These are phyloP conservation scores for Hartigia nigra DNA, from an alignment of 2,888 invertebrate species.

Conservation along the genomic window DNA sequence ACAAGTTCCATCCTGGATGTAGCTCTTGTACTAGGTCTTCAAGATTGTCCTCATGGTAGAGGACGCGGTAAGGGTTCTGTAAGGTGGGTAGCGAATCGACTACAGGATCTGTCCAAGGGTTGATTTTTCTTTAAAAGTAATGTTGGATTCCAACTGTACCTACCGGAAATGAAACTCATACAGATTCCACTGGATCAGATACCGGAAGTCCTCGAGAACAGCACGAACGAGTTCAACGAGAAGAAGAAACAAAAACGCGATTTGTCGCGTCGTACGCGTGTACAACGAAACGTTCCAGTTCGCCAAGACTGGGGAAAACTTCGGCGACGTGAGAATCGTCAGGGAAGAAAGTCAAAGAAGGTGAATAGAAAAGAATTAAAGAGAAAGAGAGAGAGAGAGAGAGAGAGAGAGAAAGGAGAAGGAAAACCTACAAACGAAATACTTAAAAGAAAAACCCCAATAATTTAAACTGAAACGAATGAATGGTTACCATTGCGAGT, in stretches of 20 bases:
- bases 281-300: neutral
- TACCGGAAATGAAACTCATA: neutral
- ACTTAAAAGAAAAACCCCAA: slow-evolving; percentile 19
- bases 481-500: slow-evolving; percentile 60
- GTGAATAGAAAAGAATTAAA: neutral
- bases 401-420: neutral
- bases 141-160: neutral
- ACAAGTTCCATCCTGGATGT: neutral
- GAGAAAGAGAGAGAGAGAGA: neutral
- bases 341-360: neutral
- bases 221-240: neutral
- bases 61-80: neutral
- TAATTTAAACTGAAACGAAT: slow-evolving; percentile 38
- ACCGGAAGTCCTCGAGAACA: neutral
- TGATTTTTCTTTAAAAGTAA: too few relatives aligned
- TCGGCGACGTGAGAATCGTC: neutral
- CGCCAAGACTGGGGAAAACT: neutral
- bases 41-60: neutral
- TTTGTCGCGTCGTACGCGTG: neutral
- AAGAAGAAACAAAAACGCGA: neutral
- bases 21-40: neutral
- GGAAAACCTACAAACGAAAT: slow-evolving; percentile 15
- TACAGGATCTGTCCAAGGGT: too few relatives aligned
- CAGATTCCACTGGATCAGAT: neutral
- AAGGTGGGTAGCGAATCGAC: neutral